Evolutionary conservation across 2,888 invertebrate species (phyloP), one percentile per base, ranked within the genome.

Genomic region (Trichogramma evanescens): DNA sequence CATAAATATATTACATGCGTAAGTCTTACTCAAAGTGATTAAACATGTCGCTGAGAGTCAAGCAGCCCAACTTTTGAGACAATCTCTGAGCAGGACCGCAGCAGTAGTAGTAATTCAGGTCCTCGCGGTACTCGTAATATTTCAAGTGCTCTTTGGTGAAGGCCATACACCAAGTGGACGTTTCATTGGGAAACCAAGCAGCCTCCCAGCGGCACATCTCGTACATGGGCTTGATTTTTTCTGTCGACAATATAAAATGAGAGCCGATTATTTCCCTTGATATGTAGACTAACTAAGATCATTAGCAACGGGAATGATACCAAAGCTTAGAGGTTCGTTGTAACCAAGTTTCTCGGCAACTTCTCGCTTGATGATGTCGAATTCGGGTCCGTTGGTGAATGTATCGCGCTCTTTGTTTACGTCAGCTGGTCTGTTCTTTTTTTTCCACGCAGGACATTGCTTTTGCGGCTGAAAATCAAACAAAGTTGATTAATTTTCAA

Each of bases 121-220:
- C 92, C 0, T 90, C 88, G 0, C 82, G 82, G 70, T 89, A 92
- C 71, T 93, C 92, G 56, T 91, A 68, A 0, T 89, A 80, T 63
- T 83, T 82, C 3, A 91, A 79, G 67, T 92, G 89, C 9, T 85
- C 83, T 58, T 82, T 83, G 10, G 83, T 84, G 73, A 93, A 92
- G 0, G 84, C 84, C 41, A 86, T 83, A 72, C 92, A 93, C 91
- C 92, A 93, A 0, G 89, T 82, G 4, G 90, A 88, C 40, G 69
- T 82, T 79, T 69, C 82, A 74, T 66, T 81, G 71, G 88, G 81
- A 58, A 84, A 82, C 89, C 89, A 90, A 0, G 91, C 88, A 73
- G 89, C 89, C 68, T 90, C 87, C 75, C 86, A 91, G 1, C 90
- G 83, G 69, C 92, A 92, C 81, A 89, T 86, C 65, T 90, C 86